These are phyloP conservation scores for Zoanthus solanderi DNA, from an alignment of 92 coral and sea anemone species.

Conservation along the genomic window DNA sequence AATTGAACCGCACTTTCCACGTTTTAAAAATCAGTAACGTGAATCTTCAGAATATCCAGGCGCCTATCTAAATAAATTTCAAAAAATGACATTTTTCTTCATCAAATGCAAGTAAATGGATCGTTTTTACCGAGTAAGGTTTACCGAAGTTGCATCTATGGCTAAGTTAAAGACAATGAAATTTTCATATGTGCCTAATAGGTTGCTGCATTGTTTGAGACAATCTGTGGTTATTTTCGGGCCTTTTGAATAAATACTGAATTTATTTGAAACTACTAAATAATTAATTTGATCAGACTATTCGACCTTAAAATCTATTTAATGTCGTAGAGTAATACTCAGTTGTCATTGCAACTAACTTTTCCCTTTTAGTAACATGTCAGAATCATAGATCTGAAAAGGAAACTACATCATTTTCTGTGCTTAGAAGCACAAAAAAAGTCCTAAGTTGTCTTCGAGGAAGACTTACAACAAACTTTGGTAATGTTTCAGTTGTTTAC, in stretches of 20 bases:
- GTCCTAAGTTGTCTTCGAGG: not conserved
- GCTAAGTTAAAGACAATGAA: not conserved
- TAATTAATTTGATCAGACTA: conserved; percentile 34
- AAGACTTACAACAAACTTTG: not conserved
- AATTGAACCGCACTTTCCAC: conserved; percentile 3
- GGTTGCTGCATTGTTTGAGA: not conserved
- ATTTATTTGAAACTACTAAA: conserved; percentile 37
- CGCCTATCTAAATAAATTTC: not conserved
- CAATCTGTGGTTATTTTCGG: not conserved
- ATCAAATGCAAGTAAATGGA: not conserved
- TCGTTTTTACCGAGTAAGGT: not conserved
- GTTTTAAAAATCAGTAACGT: not conserved
- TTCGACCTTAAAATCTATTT: conserved; percentile 27
- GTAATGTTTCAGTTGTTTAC: not conserved
- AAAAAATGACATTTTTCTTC: no score
- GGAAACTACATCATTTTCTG: not conserved
- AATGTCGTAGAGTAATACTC: not conserved
- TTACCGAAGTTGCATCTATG: not conserved
- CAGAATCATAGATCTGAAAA: not conserved
- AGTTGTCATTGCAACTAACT: not conserved
- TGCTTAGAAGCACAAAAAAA: not conserved
- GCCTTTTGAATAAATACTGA: not conserved
- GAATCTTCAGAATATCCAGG: not conserved
- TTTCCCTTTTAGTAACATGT: not conserved
- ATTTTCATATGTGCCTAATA: not conserved